phyloP scores from a whole-genome alignment of 53 echinoderm and acorn worm genomes.

The Paelopatides confundens region DNA sequence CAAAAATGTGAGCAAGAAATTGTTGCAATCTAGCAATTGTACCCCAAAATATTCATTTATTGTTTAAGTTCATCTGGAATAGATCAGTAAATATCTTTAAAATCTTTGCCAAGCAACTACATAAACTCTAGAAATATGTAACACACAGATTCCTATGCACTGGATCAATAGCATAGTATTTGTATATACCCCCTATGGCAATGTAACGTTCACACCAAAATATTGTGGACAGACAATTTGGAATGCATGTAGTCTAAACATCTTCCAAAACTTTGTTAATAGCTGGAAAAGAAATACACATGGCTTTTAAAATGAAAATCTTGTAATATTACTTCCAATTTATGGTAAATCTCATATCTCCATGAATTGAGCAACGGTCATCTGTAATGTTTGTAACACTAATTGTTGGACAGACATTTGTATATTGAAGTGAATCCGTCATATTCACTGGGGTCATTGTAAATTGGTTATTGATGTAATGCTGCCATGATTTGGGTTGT shows the following conservation, averaged over 20 bases:
- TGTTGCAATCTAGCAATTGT: conserved; percentile 19
- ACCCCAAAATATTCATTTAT: neutral
- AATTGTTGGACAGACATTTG: conserved; percentile 35
- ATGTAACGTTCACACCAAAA: conserved; percentile 40
- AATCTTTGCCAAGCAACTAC: conserved; percentile 13
- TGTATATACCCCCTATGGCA: conserved; percentile 25
- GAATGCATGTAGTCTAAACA: conserved; percentile 30
- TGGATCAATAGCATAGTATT: conserved; percentile 10
- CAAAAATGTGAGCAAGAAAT: conserved; percentile 6
- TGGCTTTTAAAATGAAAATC: conserved; percentile 18
- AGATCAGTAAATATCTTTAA: neutral
- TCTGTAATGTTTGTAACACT: conserved; percentile 23
- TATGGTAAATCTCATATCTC: neutral
- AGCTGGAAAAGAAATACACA: conserved; percentile 11
- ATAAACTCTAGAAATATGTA: conserved; percentile 19
- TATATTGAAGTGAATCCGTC: conserved; percentile 6
- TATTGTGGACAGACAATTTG: conserved; percentile 31
- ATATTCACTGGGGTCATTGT: conserved; percentile 32
- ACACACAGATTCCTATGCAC: conserved; percentile 19
- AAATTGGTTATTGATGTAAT: conserved; percentile 27
- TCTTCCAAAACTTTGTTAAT: neutral
- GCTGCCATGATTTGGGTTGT: neutral
- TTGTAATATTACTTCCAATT: neutral
- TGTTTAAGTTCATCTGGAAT: conserved; percentile 4
- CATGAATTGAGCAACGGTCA: conserved; percentile 2